A percentile compares a stretch with the other conserved stretches of the same genome.
Evolutionary conservation across 2,113 vertebrate genomes (phyloP).

Genomic region (Boleophthalmus pectinirostris): DNA sequence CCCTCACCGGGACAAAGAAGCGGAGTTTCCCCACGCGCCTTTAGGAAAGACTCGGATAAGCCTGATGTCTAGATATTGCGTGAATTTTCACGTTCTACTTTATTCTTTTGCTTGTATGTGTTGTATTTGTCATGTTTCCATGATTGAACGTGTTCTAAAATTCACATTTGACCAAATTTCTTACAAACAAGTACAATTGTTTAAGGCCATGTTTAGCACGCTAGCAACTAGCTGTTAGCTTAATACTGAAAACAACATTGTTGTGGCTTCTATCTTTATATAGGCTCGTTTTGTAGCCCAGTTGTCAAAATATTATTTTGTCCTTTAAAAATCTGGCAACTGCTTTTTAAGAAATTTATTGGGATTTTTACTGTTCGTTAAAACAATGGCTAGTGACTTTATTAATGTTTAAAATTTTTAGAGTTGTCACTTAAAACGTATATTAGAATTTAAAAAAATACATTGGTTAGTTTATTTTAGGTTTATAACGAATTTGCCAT

Average conservation of each 20-base stretch:
- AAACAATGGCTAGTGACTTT: not conserved
- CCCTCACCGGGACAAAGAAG: conserved; percentile 24
- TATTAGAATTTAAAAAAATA: not conserved
- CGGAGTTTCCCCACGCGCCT: conserved; percentile 38
- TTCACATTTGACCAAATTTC: not conserved
- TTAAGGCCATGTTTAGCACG: conserved; percentile 54
- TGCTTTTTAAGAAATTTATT: not conserved
- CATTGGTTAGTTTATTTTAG: not conserved
- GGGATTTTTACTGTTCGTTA: not conserved
- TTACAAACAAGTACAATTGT: not conserved
- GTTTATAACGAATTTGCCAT: not conserved
- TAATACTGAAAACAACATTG: conserved; percentile 23
- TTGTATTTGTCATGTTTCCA: not conserved
- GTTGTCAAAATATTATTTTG: not conserved
- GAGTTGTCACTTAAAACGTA: not conserved
- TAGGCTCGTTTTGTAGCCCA: not conserved
- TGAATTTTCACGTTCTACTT: not conserved
- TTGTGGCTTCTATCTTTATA: conserved; percentile 33
- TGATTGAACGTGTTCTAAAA: accelerated
- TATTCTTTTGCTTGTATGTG: not conserved
- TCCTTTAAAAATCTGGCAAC: not conserved
- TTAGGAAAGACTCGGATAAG: conserved; percentile 73
- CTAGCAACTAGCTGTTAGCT: not conserved
- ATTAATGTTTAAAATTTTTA: not conserved
- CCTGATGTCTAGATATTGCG: conserved; percentile 49